Conservation (phyloP, 2,113 vertebrate genomes). For the Ochotona princeps region DNA sequence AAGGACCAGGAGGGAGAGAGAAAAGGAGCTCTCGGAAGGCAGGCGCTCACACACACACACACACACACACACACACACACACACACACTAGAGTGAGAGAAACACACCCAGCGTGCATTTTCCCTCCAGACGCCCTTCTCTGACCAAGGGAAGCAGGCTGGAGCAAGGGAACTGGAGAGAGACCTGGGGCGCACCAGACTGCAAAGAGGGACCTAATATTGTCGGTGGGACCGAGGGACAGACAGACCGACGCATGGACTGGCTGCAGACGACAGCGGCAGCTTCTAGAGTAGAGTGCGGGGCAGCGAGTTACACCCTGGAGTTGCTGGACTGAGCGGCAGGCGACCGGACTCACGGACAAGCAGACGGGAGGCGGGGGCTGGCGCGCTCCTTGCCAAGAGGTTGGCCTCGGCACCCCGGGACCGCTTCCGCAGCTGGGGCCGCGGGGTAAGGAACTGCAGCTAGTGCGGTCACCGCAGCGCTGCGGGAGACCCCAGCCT, state of each 20-base stretch:
- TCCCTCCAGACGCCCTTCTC: conserved; percentile 38
- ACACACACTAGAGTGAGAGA: background rate
- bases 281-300: background rate
- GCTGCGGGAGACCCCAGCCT: conserved; percentile 6
- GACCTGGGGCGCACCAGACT: background rate
- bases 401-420: background rate
- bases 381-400: no score
- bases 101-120: background rate
- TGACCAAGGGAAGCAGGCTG: background rate
- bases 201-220: background rate
- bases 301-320: background rate
- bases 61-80: background rate
- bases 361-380: conserved; percentile 8
- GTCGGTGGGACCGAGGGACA: background rate
- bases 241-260: background rate
- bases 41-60: background rate
- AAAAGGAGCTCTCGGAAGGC: no score
- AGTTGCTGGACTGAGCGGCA: background rate
- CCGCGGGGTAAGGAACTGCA: background rate
- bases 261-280: background rate
- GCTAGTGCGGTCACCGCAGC: background rate
- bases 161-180: background rate
- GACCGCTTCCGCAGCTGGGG: background rate
- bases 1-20: background rate
- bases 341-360: background rate